Percentiles rank a stretch among this genome's conserved stretches.
Conservation (phyloP, 2,888 invertebrate species). For the Pristionchus maxplancki region DNA sequence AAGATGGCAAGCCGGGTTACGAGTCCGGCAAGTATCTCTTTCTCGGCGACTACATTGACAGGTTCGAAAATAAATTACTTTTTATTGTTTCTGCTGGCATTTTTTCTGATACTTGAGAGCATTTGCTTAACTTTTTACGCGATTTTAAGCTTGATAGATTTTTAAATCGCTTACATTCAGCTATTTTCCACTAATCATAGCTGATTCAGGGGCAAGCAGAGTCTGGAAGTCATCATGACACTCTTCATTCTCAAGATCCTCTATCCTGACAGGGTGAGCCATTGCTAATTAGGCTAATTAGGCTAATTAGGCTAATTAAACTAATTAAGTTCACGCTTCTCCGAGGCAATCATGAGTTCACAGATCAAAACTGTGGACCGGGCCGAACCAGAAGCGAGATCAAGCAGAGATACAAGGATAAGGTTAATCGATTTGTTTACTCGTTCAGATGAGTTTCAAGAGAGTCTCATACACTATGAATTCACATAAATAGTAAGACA, state of each 20-base stretch:
- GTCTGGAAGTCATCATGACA: neutral
- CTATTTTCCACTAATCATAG: neutral
- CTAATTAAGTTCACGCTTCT: neutral
- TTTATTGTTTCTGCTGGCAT: too few relatives aligned
- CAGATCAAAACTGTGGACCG: neutral
- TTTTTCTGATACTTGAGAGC: too few relatives aligned
- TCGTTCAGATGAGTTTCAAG: too few relatives aligned
- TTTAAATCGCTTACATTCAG: too few relatives aligned
- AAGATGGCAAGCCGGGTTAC: neutral
- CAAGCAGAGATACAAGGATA: too few relatives aligned
- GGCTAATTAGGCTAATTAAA: neutral
- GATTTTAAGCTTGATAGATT: too few relatives aligned
- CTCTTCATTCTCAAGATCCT: conserved; percentile 15
- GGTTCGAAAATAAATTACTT: neutral
- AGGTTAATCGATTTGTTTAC: too few relatives aligned
- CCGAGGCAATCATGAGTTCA: neutral
- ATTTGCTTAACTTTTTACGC: too few relatives aligned
- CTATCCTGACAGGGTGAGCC: neutral
- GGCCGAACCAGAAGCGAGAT: neutral
- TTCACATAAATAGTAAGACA: too few relatives aligned
- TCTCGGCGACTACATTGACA: neutral
- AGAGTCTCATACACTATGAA: too few relatives aligned
- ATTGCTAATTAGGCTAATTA: neutral
- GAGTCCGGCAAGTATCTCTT: neutral
- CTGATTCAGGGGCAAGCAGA: neutral